Evolutionary conservation across 1,140 invertebrate genomes (phyloP).

Genomic region (Anastatus disparis): DNA sequence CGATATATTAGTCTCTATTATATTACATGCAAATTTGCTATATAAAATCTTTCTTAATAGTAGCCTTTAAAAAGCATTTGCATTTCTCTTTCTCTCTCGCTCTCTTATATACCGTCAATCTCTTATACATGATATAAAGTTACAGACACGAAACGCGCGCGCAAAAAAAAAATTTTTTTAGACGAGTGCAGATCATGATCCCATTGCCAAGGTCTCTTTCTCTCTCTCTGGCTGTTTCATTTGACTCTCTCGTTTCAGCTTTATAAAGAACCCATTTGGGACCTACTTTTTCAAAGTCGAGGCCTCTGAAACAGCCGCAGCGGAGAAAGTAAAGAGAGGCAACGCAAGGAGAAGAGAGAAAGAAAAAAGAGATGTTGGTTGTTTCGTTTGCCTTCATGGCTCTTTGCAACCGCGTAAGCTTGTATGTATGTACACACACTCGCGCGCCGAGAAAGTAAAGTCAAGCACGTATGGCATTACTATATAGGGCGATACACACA

Average conservation of each 20-base stretch:
- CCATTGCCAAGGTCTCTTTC: constrained; percentile 4
- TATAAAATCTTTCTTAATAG: no score
- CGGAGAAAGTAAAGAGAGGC: constrained; percentile 63
- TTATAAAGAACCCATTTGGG: constrained; percentile 54
- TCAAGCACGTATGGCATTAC: constrained; percentile 53
- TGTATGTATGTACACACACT: no score
- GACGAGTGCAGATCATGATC: neutral
- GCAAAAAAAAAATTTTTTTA: constrained; percentile 15
- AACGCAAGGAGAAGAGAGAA: constrained; percentile 51
- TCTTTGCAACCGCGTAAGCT: constrained; percentile 55
- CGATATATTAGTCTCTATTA: no score
- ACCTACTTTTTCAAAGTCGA: constrained; percentile 61
- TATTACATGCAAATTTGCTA: no score
- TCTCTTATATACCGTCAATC: no score
- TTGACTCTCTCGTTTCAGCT: neutral
- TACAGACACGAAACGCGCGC: no score
- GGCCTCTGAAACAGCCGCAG: no score
- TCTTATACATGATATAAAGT: no score
- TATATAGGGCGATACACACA: constrained; percentile 50
- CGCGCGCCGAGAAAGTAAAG: constrained; percentile 65
- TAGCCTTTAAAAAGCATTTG: no score
- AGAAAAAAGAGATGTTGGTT: no score
- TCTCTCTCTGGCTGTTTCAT: neutral
- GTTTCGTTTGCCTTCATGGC: no score
- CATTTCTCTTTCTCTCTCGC: no score